Percentiles rank a stretch among this genome's conserved stretches.
Evolutionary conservation across 2,888 invertebrate species (phyloP).

Genomic region (Troides oblongomaculatus): DNA sequence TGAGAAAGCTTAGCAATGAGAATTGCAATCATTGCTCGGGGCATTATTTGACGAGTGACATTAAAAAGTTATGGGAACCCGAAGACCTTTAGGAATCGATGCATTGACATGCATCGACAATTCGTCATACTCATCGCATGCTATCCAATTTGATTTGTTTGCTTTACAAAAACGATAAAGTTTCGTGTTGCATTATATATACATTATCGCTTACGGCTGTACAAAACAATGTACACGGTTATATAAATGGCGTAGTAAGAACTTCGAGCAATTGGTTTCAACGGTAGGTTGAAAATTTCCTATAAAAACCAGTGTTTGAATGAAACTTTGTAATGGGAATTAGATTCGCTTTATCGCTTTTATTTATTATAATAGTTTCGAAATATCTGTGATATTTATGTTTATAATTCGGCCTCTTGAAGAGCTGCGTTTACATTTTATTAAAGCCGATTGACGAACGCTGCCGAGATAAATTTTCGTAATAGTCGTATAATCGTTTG

Average conservation of each 20-base stretch:
- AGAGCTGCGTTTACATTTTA: slow-evolving; percentile 11
- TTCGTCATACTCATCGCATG: slow-evolving; percentile 39
- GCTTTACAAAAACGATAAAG: slow-evolving; percentile 7
- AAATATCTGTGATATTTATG: slow-evolving; percentile 22
- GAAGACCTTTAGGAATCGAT: slow-evolving; percentile 62
- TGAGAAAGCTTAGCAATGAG: slow-evolving; percentile 23
- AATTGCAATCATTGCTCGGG: slow-evolving; percentile 47
- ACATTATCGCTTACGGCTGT: background rate
- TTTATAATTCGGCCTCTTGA: slow-evolving; percentile 10
- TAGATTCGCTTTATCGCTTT: slow-evolving; percentile 24
- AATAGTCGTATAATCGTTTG: background rate
- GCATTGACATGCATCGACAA: slow-evolving; percentile 55
- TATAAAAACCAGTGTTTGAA: slow-evolving; percentile 20
- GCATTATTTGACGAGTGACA: slow-evolving; percentile 66
- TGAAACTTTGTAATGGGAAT: slow-evolving; percentile 35
- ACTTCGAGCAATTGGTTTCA: slow-evolving; percentile 7
- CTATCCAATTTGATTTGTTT: slow-evolving; percentile 17
- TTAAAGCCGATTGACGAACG: slow-evolving; percentile 4
- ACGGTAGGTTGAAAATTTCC: slow-evolving; percentile 23
- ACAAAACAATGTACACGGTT: slow-evolving; percentile 8
- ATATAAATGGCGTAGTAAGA: slow-evolving; percentile 2
- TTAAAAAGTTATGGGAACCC: slow-evolving; percentile 73
- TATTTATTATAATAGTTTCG: slow-evolving; percentile 20
- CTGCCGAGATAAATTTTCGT: slow-evolving; percentile 1
- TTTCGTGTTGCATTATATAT: slow-evolving; percentile 5